A percentile compares a stretch with the other conserved stretches of the same genome.
These are phyloP conservation scores for Fringilla coelebs DNA, from an alignment of 2,797 vertebrate species.

Conservation along the genomic window DNA sequence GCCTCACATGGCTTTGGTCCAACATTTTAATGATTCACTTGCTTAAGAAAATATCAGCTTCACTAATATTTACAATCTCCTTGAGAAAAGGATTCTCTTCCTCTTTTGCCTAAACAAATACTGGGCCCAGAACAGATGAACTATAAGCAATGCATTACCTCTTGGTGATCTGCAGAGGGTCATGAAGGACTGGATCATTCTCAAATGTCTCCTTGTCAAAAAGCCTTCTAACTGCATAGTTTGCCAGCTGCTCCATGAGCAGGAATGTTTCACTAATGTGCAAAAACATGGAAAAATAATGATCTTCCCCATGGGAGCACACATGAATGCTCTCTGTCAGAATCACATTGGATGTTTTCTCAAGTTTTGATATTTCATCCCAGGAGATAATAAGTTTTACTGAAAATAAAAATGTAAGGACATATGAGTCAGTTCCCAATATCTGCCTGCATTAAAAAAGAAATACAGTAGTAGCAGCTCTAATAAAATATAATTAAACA, in stretches of 20 bases:
- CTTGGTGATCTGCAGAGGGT: slow-evolving; percentile 93
- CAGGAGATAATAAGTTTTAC: slow-evolving; percentile 94
- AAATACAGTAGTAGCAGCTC: background rate
- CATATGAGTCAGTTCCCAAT: slow-evolving; percentile 9
- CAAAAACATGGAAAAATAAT: slow-evolving; percentile 98
- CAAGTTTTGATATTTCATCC: slow-evolving; percentile 92
- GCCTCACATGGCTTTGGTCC: background rate
- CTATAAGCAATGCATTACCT: slow-evolving; percentile 75
- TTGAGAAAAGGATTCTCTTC: background rate
- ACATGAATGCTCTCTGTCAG: slow-evolving; percentile 94
- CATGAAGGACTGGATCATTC: slow-evolving; percentile 82
- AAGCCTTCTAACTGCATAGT: slow-evolving; percentile 89
- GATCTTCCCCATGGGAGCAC: slow-evolving; percentile 85
- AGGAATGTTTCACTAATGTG: slow-evolving; percentile 92
- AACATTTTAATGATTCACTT: background rate
- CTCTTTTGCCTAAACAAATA: background rate
- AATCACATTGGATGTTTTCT: slow-evolving; percentile 91
- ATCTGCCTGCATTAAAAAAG: background rate
- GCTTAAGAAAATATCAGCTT: background rate
- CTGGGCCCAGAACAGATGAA: background rate
- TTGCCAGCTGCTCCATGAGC: slow-evolving; percentile 95
- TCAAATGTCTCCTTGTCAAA: slow-evolving; percentile 96
- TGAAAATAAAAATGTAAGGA: slow-evolving; percentile 69
- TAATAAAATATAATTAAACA: background rate
- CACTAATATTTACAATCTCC: background rate